Percentiles rank a stretch among this genome's conserved stretches.
Evolutionary conservation across 2,888 invertebrate genomes (phyloP).

Genomic region (Brachylomia viminalis): DNA sequence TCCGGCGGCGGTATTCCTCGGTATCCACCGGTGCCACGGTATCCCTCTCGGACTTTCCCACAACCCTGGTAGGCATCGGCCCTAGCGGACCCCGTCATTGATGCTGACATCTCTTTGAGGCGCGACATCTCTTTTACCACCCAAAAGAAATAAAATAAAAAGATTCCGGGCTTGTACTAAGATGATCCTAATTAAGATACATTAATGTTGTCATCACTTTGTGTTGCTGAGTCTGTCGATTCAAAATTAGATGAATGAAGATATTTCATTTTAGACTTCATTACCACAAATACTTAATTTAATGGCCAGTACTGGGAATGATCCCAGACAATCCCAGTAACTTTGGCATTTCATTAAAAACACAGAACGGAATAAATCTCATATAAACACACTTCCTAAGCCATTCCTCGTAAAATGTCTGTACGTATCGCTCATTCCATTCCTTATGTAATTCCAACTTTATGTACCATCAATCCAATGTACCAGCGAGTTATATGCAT

Average conservation of each 20-base stretch:
- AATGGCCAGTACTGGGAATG: background rate
- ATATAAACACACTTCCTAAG: conserved; percentile 33
- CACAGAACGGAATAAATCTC: conserved; percentile 16
- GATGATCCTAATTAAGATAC: background rate
- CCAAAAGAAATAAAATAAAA: too few species aligned
- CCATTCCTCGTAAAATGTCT: conserved; percentile 54
- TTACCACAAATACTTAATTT: background rate
- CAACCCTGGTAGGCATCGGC: too few species aligned
- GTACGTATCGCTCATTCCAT: conserved; percentile 43
- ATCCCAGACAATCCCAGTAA: background rate
- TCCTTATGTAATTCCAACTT: conserved; percentile 44
- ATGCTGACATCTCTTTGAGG: too few species aligned
- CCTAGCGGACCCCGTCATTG: too few species aligned
- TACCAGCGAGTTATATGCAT: conserved; percentile 33
- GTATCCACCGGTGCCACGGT: too few species aligned
- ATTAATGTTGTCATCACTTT: background rate
- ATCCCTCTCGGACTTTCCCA: too few species aligned
- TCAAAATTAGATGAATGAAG: background rate
- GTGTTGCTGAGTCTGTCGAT: background rate
- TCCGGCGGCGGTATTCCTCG: too few species aligned
- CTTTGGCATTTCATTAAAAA: conserved; percentile 38
- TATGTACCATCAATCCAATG: conserved; percentile 44
- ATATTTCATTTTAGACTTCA: background rate
- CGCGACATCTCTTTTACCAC: too few species aligned
- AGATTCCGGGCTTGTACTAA: too few species aligned